Percentiles rank a stretch among this genome's conserved stretches.
Evolutionary conservation across 2,888 invertebrate genomes (phyloP).

Genomic region (Leptopilina myrica): DNA sequence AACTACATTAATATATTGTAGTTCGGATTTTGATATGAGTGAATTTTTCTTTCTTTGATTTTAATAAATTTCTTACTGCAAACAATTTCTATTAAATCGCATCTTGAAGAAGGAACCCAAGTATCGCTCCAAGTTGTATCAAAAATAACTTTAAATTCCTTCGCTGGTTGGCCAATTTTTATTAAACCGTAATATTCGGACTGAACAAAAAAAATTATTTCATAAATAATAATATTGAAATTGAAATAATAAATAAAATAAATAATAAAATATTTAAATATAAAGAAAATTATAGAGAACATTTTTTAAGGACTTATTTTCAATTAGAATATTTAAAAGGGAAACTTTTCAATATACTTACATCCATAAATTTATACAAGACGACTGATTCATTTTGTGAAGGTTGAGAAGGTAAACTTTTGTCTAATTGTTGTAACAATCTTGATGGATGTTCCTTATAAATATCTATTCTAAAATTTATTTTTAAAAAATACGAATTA

Average conservation of each 20-base stretch:
- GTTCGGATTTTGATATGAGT: background rate
- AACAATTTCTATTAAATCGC: constrained; percentile 72
- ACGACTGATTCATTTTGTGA: constrained; percentile 52
- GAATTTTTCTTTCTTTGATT: background rate
- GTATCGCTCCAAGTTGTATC: constrained; percentile 78
- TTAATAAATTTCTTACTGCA: constrained; percentile 74
- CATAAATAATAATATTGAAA: too few species aligned
- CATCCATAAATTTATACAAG: constrained; percentile 63
- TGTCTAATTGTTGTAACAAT: background rate
- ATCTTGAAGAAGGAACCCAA: constrained; percentile 77
- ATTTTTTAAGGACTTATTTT: too few species aligned
- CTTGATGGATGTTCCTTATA: constrained; percentile 45
- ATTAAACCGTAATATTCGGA: constrained; percentile 78
- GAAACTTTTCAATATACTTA: background rate
- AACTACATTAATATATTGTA: background rate
- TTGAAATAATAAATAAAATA: too few species aligned
- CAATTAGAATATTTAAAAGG: too few species aligned
- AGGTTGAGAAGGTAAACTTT: background rate
- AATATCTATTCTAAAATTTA: constrained; percentile 49
- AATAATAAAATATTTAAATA: too few species aligned
- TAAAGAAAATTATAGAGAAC: too few species aligned
- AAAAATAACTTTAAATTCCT: constrained; percentile 77
- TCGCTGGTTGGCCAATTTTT: constrained; percentile 76
- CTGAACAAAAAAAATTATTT: constrained; percentile 65
- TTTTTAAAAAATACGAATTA: too few species aligned